Conservation (phyloP, 2,113 vertebrate species). For the Noturus placidus region DNA sequence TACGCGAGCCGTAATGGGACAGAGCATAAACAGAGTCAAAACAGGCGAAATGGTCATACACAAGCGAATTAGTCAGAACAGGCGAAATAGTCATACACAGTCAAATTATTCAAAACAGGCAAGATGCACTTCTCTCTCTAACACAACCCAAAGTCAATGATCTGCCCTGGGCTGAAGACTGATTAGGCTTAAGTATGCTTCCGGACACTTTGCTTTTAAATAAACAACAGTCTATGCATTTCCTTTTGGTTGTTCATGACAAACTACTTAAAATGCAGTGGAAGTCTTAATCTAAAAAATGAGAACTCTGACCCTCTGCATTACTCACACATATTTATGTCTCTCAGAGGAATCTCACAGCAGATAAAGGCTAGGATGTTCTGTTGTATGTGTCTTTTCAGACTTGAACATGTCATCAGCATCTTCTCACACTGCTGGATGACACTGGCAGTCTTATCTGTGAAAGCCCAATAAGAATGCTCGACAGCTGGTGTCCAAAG, state of each 20-base stretch:
- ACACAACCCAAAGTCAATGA: too few species aligned
- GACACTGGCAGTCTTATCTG: slow-evolving; percentile 43
- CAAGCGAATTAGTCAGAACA: too few species aligned
- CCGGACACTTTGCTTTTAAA: neutral
- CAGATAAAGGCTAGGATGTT: slow-evolving; percentile 52
- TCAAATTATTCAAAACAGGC: too few species aligned
- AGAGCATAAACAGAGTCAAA: too few species aligned
- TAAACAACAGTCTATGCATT: neutral
- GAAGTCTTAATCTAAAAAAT: slow-evolving; percentile 15
- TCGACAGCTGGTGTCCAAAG: slow-evolving; percentile 9
- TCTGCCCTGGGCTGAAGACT: too few species aligned
- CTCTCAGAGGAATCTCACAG: slow-evolving; percentile 53
- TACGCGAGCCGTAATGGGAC: too few species aligned
- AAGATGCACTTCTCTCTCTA: too few species aligned
- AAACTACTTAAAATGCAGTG: neutral
- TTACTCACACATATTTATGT: slow-evolving; percentile 40
- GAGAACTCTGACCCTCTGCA: slow-evolving; percentile 32
- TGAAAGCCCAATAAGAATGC: slow-evolving; percentile 26
- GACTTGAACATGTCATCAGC: slow-evolving; percentile 51
- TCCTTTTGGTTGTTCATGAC: neutral
- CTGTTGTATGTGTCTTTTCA: slow-evolving; percentile 37
- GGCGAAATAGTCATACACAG: too few species aligned
- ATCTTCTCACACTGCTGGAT: slow-evolving; percentile 37
- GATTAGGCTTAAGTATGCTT: too few species aligned
- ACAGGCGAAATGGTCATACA: too few species aligned